Evolutionary conservation across 2,113 vertebrate species (phyloP).

Genomic region (Rynchops niger): DNA sequence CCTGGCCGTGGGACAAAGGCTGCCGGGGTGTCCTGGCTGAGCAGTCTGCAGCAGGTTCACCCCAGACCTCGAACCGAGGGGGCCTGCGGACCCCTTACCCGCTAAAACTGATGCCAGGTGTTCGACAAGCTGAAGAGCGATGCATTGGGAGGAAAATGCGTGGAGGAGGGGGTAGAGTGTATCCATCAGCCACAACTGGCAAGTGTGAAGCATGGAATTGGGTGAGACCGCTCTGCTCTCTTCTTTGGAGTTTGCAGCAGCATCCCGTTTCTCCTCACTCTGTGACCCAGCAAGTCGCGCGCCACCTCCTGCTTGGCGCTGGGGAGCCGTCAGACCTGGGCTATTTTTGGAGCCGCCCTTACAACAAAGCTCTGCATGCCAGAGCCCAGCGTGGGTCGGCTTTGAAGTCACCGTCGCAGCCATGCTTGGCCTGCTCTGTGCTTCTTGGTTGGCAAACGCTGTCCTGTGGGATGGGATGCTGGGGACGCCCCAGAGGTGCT

Average conservation of each 20-base stretch:
- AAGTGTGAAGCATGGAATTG: neutral
- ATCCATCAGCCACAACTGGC: neutral
- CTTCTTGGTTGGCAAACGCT: neutral
- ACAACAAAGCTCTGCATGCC: neutral
- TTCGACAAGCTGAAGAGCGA: fast-evolving
- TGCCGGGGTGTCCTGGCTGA: neutral
- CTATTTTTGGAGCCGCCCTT: neutral
- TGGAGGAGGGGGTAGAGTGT: too few species aligned
- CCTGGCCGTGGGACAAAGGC: neutral
- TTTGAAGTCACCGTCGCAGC: neutral
- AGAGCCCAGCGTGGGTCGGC: neutral
- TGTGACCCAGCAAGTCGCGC: neutral
- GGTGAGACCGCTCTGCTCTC: neutral
- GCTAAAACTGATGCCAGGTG: neutral
- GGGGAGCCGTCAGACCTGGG: neutral
- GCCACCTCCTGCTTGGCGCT: neutral
- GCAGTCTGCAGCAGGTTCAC: neutral
- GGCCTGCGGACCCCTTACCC: neutral
- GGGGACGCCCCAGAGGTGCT: neutral
- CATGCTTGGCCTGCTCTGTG: too few species aligned
- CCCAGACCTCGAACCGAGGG: neutral
- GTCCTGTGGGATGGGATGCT: neutral
- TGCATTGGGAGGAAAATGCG: fast-evolving
- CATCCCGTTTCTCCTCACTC: neutral
- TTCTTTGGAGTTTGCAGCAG: neutral